These are phyloP conservation scores for Aleiodes sp. DNA, from an alignment of 1,140 invertebrate genomes.

Conservation along the genomic window DNA sequence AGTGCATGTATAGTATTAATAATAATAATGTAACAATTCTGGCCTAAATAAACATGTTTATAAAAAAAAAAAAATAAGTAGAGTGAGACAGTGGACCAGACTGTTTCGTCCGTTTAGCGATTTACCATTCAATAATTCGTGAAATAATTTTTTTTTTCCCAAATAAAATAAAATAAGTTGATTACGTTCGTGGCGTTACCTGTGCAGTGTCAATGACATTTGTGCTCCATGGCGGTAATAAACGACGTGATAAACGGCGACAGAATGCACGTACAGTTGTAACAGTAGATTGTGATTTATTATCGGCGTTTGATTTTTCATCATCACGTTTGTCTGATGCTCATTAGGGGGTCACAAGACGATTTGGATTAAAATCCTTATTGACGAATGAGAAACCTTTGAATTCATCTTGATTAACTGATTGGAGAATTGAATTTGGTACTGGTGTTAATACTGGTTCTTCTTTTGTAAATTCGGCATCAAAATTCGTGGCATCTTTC, in stretches of 20 bases:
- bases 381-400: constrained; percentile 97
- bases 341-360: constrained; percentile 65
- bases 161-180: background rate
- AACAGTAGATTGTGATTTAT: constrained; percentile 29
- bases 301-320: constrained; percentile 19
- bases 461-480: constrained; percentile 99
- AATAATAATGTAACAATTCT: no score
- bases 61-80: no score
- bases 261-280: background rate
- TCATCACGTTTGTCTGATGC: constrained; percentile 17
- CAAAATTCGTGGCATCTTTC: constrained; percentile 98
- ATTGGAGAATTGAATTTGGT: constrained; percentile 86
- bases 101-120: no score
- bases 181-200: background rate
- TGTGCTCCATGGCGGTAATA: background rate
- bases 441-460: constrained; percentile 96
- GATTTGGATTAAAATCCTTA: constrained; percentile 84
- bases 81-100: no score
- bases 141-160: no score
- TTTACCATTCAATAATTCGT: no score
- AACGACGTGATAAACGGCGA: background rate
- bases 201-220: background rate
- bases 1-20: no score
- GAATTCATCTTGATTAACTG: constrained; percentile 98
- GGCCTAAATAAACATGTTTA: no score